Evolutionary conservation across 2,888 invertebrate genomes (phyloP), one percentile per base, ranked within the genome.

Genomic region (Acleris holmiana): DNA sequence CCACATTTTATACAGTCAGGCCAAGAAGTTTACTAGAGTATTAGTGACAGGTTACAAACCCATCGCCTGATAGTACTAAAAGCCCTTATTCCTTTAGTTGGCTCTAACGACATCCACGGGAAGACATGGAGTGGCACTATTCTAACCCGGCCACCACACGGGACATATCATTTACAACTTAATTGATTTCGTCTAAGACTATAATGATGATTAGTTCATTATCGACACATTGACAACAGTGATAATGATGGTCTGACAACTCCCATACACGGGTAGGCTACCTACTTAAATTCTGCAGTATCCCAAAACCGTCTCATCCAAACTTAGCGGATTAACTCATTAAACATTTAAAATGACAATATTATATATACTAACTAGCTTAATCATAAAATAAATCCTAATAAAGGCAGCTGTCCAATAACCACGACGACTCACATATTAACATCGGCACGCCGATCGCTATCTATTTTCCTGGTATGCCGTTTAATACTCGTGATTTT

Each of bases 391-490:
- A 46, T 21, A 35, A 46, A 41, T 50, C 23, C 51, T 53, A 40
- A 63, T 58, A 40, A 47, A 47, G 53, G 13, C 19, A 21, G 57
- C 35, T 23, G 5, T 40, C 6, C 44, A 19, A 57, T 51, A 46
- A 44, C 29, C 40, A 58, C 10, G 55, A 47, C 44, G 15, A 44
- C 44, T n/a, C 44, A 44, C 29, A 46, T 35, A 51, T 53, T 47
- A 17, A 49, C 55, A 55, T 61, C 35, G 62, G 46, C 46, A 51
- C 15, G 57, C 44, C 51, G 51, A 57, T 57, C 44, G 13, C 35
- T 35, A 62, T 62, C 62, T 7, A 49, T 8, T 41, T 62, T 41
- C 55, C 25, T 46, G 44, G 55, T 62, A 56, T 56, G 35, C 35
- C 4, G 35, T 56, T 56, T 49, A n/a, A 19, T 44, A 51, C 46